Percentiles rank a stretch among this genome's conserved stretches.
phyloP scores from a whole-genome alignment of 2,113 vertebrate species.

The Epinephelus fuscoguttatus region DNA sequence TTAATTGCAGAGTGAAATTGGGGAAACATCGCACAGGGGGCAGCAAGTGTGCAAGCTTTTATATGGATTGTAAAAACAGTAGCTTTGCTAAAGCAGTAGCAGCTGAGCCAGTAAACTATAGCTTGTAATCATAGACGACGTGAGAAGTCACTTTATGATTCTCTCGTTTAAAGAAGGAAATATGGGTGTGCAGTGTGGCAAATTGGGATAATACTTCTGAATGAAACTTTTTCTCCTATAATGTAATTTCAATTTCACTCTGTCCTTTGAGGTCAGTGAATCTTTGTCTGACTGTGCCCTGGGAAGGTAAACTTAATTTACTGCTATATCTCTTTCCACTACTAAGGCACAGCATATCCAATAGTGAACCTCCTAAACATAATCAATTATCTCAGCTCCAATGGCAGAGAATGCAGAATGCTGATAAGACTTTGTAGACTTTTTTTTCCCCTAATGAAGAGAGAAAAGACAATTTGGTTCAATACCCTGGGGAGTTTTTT shows the following conservation, averaged over 20 bases:
- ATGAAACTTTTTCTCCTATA: conserved; percentile 55
- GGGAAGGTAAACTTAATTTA: conserved; percentile 86
- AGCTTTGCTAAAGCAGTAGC: not conserved
- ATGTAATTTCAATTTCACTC: conserved; percentile 73
- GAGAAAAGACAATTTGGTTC: conserved; percentile 83
- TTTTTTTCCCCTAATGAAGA: conserved; percentile 81
- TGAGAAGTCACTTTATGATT: conserved; percentile 30
- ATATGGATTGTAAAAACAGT: conserved; percentile 25
- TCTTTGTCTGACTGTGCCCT: conserved; percentile 74
- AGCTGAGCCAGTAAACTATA: conserved; percentile 24
- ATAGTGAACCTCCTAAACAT: conserved; percentile 81
- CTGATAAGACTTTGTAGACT: conserved; percentile 84
- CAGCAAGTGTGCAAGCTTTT: conserved; percentile 18
- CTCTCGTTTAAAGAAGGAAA: conserved; percentile 52
- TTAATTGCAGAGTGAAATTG: conserved; percentile 21
- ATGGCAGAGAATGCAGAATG: conserved; percentile 81
- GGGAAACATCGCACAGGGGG: not conserved
- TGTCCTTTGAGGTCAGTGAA: conserved; percentile 80
- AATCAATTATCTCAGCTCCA: conserved; percentile 85
- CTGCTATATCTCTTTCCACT: conserved; percentile 80
- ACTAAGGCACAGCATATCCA: conserved; percentile 72
- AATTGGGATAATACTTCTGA: conserved; percentile 60
- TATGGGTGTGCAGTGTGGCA: conserved; percentile 41
- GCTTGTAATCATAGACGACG: conserved; percentile 36
- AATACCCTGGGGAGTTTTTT: conserved; percentile 73